Percentiles rank a stretch among this genome's conserved stretches.
phyloP scores from a whole-genome alignment of 1,140 invertebrate species.

The Pristionchus pacificus region DNA sequence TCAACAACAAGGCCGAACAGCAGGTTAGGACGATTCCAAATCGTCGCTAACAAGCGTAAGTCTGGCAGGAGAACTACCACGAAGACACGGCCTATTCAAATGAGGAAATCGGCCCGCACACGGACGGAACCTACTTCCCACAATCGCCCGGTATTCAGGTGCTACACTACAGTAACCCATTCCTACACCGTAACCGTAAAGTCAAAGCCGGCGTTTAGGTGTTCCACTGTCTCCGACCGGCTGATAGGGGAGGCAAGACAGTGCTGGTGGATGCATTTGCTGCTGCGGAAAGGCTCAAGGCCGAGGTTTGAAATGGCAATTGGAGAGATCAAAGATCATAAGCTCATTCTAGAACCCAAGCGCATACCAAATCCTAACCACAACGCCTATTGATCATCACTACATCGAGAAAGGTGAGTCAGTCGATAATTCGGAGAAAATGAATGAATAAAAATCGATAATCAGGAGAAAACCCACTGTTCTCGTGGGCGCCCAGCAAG shows the following conservation, averaged over 20 bases:
- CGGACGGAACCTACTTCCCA: constrained; percentile 71
- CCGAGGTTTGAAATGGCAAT: too few species aligned
- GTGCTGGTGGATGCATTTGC: constrained; percentile 70
- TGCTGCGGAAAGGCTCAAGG: constrained; percentile 64
- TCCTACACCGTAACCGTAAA: constrained; percentile 4
- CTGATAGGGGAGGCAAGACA: constrained; percentile 67
- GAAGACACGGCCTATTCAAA: constrained; percentile 69
- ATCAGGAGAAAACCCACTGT: constrained; percentile 12
- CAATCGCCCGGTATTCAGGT: constrained; percentile 68
- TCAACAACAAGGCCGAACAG: constrained; percentile 31
- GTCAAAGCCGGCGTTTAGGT: too few species aligned
- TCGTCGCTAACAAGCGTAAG: neutral
- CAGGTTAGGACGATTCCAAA: neutral
- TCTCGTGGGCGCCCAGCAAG: constrained; percentile 2
- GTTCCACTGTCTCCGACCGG: constrained; percentile 68
- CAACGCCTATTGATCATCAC: constrained; percentile 34
- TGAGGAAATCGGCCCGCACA: constrained; percentile 62
- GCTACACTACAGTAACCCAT: constrained; percentile 2
- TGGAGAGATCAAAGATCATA: too few species aligned
- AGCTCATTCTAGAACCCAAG: constrained; percentile 61
- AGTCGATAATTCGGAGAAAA: constrained; percentile 48
- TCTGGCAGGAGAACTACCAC: constrained; percentile 48
- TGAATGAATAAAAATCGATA: neutral
- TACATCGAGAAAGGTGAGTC: constrained; percentile 46
- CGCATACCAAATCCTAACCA: constrained; percentile 64